phyloP scores from a whole-genome alignment of 2,113 vertebrate species.

The Pluvialis apricaria region DNA sequence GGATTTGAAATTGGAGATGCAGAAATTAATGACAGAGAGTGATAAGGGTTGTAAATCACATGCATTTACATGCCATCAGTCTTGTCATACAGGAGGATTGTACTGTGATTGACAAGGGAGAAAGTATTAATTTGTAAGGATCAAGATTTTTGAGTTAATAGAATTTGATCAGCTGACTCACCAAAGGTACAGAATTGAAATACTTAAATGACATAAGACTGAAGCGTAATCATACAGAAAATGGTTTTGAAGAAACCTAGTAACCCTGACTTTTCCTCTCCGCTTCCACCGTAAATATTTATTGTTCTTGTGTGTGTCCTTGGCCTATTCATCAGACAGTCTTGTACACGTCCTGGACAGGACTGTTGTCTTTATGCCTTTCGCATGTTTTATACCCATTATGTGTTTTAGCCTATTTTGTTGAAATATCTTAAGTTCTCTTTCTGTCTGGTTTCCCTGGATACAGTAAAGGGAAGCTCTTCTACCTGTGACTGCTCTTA shows the following conservation, averaged over 20 bases:
- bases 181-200: not conserved
- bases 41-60: slow-evolving; percentile 53
- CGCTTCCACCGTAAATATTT: not conserved
- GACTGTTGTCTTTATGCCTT: not conserved
- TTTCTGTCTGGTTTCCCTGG: not conserved
- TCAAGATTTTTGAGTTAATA: slow-evolving; percentile 5
- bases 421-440: not conserved
- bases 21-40: slow-evolving; percentile 61
- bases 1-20: slow-evolving; percentile 54
- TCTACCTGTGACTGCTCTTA: not conserved
- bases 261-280: not conserved
- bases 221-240: not conserved
- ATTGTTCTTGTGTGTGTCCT: not conserved
- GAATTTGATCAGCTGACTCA: not conserved
- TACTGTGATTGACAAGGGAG: slow-evolving; percentile 33
- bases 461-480: not conserved
- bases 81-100: not conserved
- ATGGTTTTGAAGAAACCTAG: not conserved
- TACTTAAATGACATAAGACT: not conserved
- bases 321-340: not conserved
- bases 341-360: not conserved
- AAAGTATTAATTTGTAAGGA: slow-evolving; percentile 29
- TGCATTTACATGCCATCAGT: slow-evolving; percentile 10
- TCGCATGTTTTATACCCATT: not conserved
- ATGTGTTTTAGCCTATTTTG: not conserved